These are phyloP conservation scores for Linyphia triangularis DNA, from an alignment of 2,888 invertebrate species.

Conservation along the genomic window DNA sequence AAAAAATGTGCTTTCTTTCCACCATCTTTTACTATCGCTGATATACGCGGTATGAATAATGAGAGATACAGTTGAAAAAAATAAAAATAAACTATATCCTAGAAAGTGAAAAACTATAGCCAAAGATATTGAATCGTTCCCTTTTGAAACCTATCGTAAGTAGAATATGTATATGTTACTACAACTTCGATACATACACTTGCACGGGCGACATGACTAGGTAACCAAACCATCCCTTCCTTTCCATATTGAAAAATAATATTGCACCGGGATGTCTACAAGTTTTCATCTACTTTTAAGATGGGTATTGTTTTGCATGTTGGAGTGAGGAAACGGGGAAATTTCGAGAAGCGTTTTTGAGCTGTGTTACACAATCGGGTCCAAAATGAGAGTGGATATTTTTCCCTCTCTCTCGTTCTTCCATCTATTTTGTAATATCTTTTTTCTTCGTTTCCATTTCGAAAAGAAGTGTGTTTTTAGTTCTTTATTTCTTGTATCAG, in stretches of 20 bases:
- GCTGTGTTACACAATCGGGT: conserved; percentile 42
- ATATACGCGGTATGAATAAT: conserved; percentile 70
- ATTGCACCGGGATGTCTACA: conserved; percentile 50
- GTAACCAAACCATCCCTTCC: conserved; percentile 60
- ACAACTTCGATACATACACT: conserved; percentile 11
- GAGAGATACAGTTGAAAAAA: conserved; percentile 42
- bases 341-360: conserved; percentile 23
- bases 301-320: conserved; percentile 67
- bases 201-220: conserved; percentile 17
- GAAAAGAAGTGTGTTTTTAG: background rate
- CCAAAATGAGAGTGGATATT: conserved; percentile 37
- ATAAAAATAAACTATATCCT: conserved; percentile 45
- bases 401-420: background rate
- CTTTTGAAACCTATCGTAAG: conserved; percentile 25
- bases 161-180: conserved; percentile 53
- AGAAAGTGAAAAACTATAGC: conserved; percentile 42
- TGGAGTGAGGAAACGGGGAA: conserved; percentile 44
- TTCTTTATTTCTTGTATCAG: background rate
- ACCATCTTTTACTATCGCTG: conserved; percentile 16
- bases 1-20: conserved; percentile 7
- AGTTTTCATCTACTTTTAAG: conserved; percentile 71
- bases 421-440: background rate
- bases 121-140: conserved; percentile 63
- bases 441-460: background rate
- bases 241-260: conserved; percentile 64